These are phyloP conservation scores for Calcarius lapponicus DNA, from an alignment of 2,797 vertebrate genomes.

Conservation along the genomic window DNA sequence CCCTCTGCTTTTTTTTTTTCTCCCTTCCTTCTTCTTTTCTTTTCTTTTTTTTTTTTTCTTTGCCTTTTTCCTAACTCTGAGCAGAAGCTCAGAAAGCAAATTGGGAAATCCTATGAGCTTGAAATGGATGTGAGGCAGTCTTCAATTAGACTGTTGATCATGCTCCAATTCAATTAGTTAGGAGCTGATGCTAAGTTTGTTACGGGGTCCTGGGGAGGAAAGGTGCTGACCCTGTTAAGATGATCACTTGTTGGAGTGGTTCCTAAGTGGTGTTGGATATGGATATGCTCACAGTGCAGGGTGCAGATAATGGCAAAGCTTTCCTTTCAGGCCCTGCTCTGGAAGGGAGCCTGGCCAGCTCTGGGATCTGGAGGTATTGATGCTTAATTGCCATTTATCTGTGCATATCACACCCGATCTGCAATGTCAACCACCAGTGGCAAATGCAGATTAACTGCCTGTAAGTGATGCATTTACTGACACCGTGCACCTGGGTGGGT, in stretches of 20 bases:
- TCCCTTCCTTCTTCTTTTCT: background rate
- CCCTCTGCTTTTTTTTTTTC: background rate
- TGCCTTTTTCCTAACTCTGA: slow-evolving; percentile 20
- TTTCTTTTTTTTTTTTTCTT: background rate
- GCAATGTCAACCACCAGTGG: background rate
- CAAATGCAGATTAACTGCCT: background rate
- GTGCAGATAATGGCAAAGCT: slow-evolving; percentile 25
- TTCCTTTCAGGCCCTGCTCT: background rate
- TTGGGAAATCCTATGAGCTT: slow-evolving; percentile 55
- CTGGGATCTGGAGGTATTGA: background rate
- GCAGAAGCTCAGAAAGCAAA: slow-evolving; percentile 55
- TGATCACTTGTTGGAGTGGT: slow-evolving; percentile 64
- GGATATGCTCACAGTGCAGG: background rate
- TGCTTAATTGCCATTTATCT: slow-evolving; percentile 1
- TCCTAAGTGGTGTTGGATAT: slow-evolving; percentile 49
- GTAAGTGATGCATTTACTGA: background rate
- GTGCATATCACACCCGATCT: background rate
- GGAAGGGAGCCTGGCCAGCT: background rate
- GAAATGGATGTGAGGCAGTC: background rate
- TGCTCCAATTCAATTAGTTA: slow-evolving; percentile 62
- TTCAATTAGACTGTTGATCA: slow-evolving; percentile 51
- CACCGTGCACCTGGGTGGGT: background rate
- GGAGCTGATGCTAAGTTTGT: slow-evolving; percentile 52
- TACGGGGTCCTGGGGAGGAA: slow-evolving; percentile 30
- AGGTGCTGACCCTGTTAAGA: slow-evolving; percentile 64